phyloP scores from a whole-genome alignment of 2,888 invertebrate species.

The Orchesellides sinensis region DNA sequence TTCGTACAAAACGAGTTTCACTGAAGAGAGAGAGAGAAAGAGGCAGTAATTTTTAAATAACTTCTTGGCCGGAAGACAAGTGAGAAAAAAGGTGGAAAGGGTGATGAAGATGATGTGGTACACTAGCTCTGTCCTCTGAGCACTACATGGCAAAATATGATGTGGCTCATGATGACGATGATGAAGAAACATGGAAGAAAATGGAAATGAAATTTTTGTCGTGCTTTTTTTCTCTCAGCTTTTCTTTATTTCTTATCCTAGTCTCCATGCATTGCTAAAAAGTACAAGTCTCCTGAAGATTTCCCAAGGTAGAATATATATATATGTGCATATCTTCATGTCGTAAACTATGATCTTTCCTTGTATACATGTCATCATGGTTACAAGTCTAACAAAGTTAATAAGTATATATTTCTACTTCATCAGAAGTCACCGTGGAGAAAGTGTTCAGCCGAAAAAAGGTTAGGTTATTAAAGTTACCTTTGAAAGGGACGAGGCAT shows the following conservation, averaged over 20 bases:
- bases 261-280: not conserved
- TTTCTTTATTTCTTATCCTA: constrained; percentile 16
- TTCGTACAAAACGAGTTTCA: not conserved
- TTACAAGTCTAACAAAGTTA: not conserved
- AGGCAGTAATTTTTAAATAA: not conserved
- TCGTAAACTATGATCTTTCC: too few species aligned
- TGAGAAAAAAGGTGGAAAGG: not conserved
- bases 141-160: not conserved
- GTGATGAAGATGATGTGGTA: not conserved
- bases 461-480: constrained; percentile 26
- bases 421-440: too few species aligned
- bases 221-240: not conserved
- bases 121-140: not conserved
- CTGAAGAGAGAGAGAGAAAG: not conserved
- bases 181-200: constrained; percentile 1
- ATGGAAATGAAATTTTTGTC: constrained; percentile 41
- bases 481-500: constrained; percentile 31
- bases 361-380: not conserved
- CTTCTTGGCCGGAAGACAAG: not conserved
- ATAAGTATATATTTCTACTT: not conserved
- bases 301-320: constrained; percentile 61
- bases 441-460: not conserved
- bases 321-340: constrained; percentile 17
- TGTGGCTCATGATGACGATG: constrained; percentile 26
- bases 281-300: constrained; percentile 39